Evolutionary conservation across 2,888 invertebrate genomes (phyloP), one percentile per base, ranked within the genome.

Genomic region (Mythimna ferrago): DNA sequence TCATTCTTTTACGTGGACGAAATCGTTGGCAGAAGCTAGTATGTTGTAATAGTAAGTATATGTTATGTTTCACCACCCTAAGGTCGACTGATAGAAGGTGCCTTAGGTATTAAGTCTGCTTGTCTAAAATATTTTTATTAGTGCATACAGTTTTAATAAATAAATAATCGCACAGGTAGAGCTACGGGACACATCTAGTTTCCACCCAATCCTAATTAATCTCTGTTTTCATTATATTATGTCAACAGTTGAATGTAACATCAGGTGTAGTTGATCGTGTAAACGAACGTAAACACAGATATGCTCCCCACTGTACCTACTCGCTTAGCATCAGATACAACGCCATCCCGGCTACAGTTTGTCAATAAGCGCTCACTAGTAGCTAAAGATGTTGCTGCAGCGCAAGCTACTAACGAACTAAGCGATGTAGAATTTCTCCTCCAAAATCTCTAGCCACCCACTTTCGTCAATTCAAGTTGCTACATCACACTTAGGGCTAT

Each of bases 281-380:
- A 62, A 66, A 38, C 19, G 26, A 66, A 41, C 19, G 76, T 65
- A 54, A 67, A 76, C 57, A 76, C 35, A 51, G 2, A 44, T 32
- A 11, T 26, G 11, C 48, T 14, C 54, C 51, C 54, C 2, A 21
- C 54, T 10, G 10, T n/a, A 14, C n/a, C 38, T 41, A 26, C 26
- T 21, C 54, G 66, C 65, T 62, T 63, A 54, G 54, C 64, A 53
- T 66, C 54, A 32, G 44, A 76, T 66, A 80, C 63, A 63, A 66
- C 78, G 44, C 65, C 63, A 63, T 32, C 44, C 35, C 16, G 11
- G 16, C 66, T 66, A 66, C 51, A 66, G 54, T 76, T 60, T 66
- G 81, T 79, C 79, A 79, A 81, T 81, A 71, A 65, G 70, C 62
- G 56, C 60, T 53, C 56, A 41, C 51, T 60, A 60, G 70, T 35